Evolutionary conservation across 2,113 vertebrate genomes (phyloP).

Genomic region (Platycercus adscitus): DNA sequence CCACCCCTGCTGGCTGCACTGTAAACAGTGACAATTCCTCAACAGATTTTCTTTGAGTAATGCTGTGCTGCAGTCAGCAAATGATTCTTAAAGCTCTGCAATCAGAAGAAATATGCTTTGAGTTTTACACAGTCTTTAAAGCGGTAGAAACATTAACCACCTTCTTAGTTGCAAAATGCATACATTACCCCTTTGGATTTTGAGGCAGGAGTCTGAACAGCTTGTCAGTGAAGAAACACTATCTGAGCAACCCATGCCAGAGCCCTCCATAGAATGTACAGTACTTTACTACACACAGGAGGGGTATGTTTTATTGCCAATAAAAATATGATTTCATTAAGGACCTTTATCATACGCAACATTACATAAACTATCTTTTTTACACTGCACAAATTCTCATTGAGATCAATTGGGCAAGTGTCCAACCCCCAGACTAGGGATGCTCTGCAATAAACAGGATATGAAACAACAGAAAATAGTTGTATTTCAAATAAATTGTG

Average conservation of each 20-base stretch:
- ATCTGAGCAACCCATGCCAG: not conserved
- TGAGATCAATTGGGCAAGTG: not conserved
- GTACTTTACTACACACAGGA: slow-evolving; percentile 10
- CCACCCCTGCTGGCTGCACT: not conserved
- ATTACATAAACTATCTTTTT: not conserved
- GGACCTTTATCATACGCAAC: slow-evolving; percentile 2
- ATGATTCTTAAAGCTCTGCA: not conserved
- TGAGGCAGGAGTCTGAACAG: not conserved
- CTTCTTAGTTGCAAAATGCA: not conserved
- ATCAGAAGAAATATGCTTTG: not conserved
- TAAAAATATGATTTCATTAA: slow-evolving; percentile 36
- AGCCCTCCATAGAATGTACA: not conserved
- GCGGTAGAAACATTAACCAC: not conserved
- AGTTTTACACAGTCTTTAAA: not conserved
- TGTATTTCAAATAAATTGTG: not conserved
- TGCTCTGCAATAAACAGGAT: not conserved
- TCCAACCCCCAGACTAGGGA: not conserved
- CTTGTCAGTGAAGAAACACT: not conserved
- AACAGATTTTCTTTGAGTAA: not conserved
- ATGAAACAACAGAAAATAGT: not conserved
- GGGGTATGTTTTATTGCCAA: not conserved
- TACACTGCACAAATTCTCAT: not conserved
- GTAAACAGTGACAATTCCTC: not conserved
- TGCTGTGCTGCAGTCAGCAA: not conserved
- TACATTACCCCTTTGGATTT: not conserved